phyloP scores from a whole-genome alignment of 2,113 vertebrate genomes.

The Clarias gariepinus region DNA sequence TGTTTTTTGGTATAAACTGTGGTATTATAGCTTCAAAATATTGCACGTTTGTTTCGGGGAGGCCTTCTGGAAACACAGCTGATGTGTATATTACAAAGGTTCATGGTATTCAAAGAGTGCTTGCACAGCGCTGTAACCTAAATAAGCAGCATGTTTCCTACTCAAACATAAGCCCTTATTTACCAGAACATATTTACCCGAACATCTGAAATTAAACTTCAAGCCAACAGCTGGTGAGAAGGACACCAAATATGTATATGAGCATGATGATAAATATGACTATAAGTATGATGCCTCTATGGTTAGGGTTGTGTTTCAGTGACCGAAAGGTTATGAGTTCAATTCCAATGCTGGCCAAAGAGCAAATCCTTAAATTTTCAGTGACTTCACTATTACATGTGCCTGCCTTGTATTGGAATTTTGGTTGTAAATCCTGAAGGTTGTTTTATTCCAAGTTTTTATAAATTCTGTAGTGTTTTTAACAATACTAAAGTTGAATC shows the following conservation, averaged over 20 bases:
- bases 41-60: background rate
- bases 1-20: background rate
- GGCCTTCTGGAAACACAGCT: background rate
- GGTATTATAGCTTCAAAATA: background rate
- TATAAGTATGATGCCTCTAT: background rate
- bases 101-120: background rate
- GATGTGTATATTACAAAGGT: background rate
- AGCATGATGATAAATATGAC: too few species aligned
- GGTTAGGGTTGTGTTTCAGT: background rate
- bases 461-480: background rate
- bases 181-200: background rate
- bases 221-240: background rate
- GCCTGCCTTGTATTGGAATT: background rate
- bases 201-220: background rate
- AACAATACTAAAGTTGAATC: background rate
- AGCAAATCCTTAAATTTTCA: background rate
- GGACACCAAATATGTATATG: background rate
- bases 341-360: background rate
- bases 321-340: background rate
- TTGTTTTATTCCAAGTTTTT: background rate
- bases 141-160: background rate
- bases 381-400: background rate
- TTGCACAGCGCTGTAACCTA: background rate
- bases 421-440: background rate
- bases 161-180: constrained; percentile 3